Conservation (phyloP, 2,113 vertebrate genomes). For the Cyprinus carpio region DNA sequence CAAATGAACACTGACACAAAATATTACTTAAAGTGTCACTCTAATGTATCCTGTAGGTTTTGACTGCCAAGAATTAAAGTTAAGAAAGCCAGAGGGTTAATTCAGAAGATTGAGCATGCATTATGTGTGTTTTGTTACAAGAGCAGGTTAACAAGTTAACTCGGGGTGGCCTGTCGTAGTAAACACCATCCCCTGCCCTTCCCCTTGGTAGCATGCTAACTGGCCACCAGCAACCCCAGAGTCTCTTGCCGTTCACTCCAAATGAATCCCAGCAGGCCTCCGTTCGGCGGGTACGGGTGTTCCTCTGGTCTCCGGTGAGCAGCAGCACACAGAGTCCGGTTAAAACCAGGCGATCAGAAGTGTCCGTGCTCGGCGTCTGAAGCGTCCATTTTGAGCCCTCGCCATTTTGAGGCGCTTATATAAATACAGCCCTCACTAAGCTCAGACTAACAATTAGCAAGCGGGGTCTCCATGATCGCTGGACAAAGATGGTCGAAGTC, state of each 20-base stretch:
- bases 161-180: no score
- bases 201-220: constrained; percentile 4
- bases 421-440: background rate
- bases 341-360: background rate
- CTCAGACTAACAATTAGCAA: constrained; percentile 33
- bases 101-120: background rate
- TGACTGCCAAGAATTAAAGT: background rate
- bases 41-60: background rate
- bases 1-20: background rate
- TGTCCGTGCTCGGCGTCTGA: constrained; percentile 37
- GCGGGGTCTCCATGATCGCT: background rate
- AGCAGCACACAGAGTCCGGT: constrained; percentile 33
- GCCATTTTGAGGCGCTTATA: constrained; percentile 70
- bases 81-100: background rate
- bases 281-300: background rate
- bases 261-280: constrained; percentile 44
- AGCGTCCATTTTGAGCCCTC: constrained; percentile 81
- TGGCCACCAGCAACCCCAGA: constrained; percentile 26
- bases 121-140: no score
- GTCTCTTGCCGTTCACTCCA: constrained; percentile 49
- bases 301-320: constrained; percentile 26
- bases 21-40: background rate
- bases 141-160: no score
- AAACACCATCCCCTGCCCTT: constrained; percentile 28
- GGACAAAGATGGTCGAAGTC: constrained; percentile 59